phyloP scores from a whole-genome alignment of 2,113 vertebrate species.

The Urocitellus parryii region DNA sequence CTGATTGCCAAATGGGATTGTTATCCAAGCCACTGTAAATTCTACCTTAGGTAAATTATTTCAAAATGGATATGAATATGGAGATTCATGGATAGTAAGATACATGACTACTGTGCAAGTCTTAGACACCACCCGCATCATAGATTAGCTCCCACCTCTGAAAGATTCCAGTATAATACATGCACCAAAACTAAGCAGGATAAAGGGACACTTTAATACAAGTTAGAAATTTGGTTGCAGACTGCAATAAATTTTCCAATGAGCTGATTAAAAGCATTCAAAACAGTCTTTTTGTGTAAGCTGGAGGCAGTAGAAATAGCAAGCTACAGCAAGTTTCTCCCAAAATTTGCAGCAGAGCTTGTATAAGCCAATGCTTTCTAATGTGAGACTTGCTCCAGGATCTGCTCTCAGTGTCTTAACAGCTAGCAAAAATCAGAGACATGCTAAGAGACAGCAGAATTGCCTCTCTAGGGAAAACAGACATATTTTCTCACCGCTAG shows the following conservation, averaged over 20 bases:
- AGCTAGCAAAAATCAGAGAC: neutral
- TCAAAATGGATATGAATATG: neutral
- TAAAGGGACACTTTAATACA: neutral
- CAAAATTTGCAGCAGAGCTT: neutral
- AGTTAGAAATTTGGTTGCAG: slow-evolving; percentile 4
- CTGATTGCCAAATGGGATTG: neutral
- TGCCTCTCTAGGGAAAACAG: neutral
- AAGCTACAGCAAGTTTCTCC: neutral
- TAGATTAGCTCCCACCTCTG: neutral
- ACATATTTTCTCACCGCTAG: neutral
- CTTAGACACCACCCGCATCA: neutral
- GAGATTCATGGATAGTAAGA: neutral
- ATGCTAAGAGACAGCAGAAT: neutral
- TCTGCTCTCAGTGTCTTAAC: neutral
- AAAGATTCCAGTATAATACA: neutral
- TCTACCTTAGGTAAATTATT: neutral
- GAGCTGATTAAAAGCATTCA: neutral
- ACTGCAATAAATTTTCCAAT: neutral
- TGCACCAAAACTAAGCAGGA: neutral
- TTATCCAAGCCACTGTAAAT: neutral
- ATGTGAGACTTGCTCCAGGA: neutral
- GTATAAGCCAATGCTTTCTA: neutral
- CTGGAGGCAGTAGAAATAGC: neutral
- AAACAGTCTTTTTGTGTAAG: neutral
- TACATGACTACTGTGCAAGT: neutral